Evolutionary conservation across 2,888 invertebrate genomes (phyloP), one percentile per base, ranked within the genome.

Genomic region (Arrhopalites spinosus): DNA sequence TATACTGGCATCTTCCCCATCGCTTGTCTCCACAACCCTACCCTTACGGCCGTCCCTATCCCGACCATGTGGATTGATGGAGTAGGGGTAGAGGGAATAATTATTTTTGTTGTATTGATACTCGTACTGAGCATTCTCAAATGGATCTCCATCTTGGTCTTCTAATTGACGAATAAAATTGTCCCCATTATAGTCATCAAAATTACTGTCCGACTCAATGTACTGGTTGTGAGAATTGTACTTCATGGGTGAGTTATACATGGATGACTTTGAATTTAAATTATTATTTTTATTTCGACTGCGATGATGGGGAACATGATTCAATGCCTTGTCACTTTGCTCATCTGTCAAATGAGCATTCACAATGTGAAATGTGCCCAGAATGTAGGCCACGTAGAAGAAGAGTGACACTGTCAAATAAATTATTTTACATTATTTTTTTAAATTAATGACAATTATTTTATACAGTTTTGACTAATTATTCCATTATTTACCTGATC

Each of bases 401-500:
- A 73, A 36, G 0, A 73, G 66, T 3, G 73, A 64, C 17, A 47
- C 66, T 63, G 8, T n/a, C n/a, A 17, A 50, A 50, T 11, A 11
- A 50, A 50, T 50, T 20, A 20, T 23, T 53, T 53, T 20, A 53
- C 3, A 53, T 53, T 8, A 53, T 20, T 53, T 20, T 50, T 15
- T 50, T 50, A 50, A 50, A 50, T 5, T 50, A 11, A n/a, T 50
- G 50, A 50, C 7, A n/a, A 53, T 53, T 2, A 53, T 15, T 8
- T 53, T 53, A 53, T 8, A 8, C 17, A 15, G 13, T 11, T 61
- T 36, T 36, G 11, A 36, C 36, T n/a, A n/a, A n/a, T n/a, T n/a
- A n/a, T n/a, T 11, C 36, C 36, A 7, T 11, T 11, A 36, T 30
- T 61, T 50, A 78, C 78, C 70, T 64, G 79, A 80, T 20, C 81